Evolutionary conservation across 2,113 vertebrate genomes (phyloP).

Genomic region (Megatriorchis doriae): DNA sequence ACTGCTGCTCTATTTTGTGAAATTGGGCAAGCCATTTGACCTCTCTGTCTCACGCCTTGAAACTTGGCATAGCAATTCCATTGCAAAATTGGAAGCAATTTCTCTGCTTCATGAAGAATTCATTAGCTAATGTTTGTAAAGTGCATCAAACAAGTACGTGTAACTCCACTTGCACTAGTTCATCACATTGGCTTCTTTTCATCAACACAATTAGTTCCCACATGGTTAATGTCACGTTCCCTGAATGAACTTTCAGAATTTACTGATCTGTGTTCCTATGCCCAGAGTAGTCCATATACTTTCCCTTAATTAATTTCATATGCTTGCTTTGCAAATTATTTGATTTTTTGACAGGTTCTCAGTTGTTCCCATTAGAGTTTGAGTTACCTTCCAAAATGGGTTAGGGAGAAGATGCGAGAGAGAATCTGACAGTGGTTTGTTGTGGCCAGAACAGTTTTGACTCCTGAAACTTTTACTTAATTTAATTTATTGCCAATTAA

Average conservation of each 20-base stretch:
- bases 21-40: background rate
- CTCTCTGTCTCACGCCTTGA: background rate
- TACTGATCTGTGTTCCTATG: background rate
- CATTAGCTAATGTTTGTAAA: background rate
- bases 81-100: background rate
- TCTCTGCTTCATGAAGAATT: background rate
- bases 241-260: background rate
- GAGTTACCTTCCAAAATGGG: background rate
- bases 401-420: background rate
- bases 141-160: background rate
- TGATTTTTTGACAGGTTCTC: background rate
- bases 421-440: background rate
- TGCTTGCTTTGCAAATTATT: background rate
- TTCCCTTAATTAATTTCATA: background rate
- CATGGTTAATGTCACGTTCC: background rate
- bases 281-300: background rate
- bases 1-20: background rate
- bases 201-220: background rate
- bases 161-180: background rate
- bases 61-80: background rate
- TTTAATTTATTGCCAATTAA: background rate
- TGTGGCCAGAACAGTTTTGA: background rate
- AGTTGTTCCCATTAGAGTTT: background rate
- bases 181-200: background rate
- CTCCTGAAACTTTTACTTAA: background rate